Evolutionary conservation across 2,113 vertebrate species (phyloP), one percentile per base, ranked within the genome.

Genomic region (Cryptoleucopteryx plumbea): DNA sequence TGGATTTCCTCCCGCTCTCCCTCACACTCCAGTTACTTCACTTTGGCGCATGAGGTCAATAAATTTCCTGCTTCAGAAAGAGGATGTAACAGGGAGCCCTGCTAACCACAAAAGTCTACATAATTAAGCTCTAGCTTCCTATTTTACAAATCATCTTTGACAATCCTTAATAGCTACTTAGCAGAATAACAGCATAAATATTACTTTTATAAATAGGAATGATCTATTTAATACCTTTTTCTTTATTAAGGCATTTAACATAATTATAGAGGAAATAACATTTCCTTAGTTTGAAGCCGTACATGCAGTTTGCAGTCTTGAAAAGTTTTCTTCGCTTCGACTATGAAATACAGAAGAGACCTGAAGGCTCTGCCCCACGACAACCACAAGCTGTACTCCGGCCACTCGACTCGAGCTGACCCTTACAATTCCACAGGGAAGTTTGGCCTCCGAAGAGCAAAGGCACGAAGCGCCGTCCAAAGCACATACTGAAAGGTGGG

Each of bases 121-220:
- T 8, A 79, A 80, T 65, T 89, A 70, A 93, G 45, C 31, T 82
- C 87, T n/a, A 34, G 26, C 67, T 71, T 92, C 89, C 78, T 70
- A 25, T 66, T 95, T 90, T 66, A 70, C 78, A 94, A 72, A 91
- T 85, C 48, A 70, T 67, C 75, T 92, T 50, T 87, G 82, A 90
- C 88, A 90, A 77, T n/a, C 82, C 79, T 83, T 87, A 82, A 62
- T 21, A 94, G 88, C 93, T 86, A 85, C 70, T 94, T 85, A 79
- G 84, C 70, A 73, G 84, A 89, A 68, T 82, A 80, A 92, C 79
- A 92, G 32, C 66, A 66, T 56, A 94, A 80, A 88, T 73, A 90
- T 40, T 70, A 88, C 43, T 94, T 78, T 81, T 85, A 82, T 75
- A 89, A 95, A 90, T n/a, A 85, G 62, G 53, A 87, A 70, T 9